These are phyloP conservation scores for Eucriotettix oculatus DNA, from an alignment of 2,888 invertebrate genomes.

Conservation along the genomic window DNA sequence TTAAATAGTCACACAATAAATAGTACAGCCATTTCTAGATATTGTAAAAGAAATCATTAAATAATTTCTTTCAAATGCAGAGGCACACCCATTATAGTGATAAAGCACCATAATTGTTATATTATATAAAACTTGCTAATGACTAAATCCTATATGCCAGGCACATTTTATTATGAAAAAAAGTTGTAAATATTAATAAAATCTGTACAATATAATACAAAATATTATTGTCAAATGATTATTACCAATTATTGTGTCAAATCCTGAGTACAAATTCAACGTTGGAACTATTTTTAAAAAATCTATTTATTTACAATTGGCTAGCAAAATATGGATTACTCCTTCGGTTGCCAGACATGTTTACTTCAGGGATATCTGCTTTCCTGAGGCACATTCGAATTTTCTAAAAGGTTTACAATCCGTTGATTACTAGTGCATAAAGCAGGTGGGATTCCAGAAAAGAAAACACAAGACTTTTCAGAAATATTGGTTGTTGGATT, in stretches of 20 bases:
- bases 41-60: neutral
- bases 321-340: neutral
- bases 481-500: neutral
- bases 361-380: neutral
- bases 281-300: neutral
- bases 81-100: neutral
- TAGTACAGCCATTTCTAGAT: neutral
- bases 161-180: neutral
- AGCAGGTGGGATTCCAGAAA: too few relatives aligned
- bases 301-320: neutral
- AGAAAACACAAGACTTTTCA: too few relatives aligned
- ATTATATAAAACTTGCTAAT: neutral
- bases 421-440: neutral
- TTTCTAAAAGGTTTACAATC: neutral
- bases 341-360: neutral
- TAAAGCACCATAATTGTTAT: neutral
- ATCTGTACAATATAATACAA: neutral
- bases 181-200: neutral
- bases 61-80: neutral
- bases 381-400: neutral
- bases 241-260: neutral
- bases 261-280: neutral
- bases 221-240: neutral
- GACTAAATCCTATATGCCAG: neutral
- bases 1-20: neutral